Conservation (phyloP, 2,888 invertebrate genomes). For the Pachymerium ferrugineum region DNA sequence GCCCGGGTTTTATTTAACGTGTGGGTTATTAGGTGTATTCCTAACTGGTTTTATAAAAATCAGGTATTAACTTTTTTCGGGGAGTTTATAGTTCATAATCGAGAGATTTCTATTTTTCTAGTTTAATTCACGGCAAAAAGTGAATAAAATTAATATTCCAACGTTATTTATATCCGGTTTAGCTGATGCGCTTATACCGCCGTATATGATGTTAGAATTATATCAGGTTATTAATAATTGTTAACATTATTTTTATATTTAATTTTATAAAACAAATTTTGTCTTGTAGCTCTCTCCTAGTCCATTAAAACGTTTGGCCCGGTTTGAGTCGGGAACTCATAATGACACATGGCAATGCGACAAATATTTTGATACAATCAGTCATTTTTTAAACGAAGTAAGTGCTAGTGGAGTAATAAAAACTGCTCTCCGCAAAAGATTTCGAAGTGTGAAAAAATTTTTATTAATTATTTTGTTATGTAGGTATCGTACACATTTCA, state of each 20-base stretch:
- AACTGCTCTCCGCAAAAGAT: no score
- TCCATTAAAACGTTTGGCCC: conserved; percentile 66
- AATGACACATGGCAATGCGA: conserved; percentile 91
- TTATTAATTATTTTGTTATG: background rate
- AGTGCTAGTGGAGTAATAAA: no score
- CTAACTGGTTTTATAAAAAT: conserved; percentile 81
- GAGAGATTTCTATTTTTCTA: no score
- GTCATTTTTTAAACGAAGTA: conserved; percentile 49
- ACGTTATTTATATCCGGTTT: conserved; percentile 82
- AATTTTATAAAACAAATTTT: background rate
- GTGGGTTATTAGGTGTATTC: conserved; percentile 67
- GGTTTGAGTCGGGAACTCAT: conserved; percentile 78
- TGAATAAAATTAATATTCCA: conserved; percentile 66
- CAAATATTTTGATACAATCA: conserved; percentile 58
- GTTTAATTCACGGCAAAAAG: conserved; percentile 36
- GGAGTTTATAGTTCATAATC: conserved; percentile 43
- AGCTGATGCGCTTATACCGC: conserved; percentile 80
- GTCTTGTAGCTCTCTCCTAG: conserved; percentile 60
- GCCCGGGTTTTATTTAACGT: conserved; percentile 73
- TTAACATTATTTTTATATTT: background rate
- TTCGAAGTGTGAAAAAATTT: background rate
- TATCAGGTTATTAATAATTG: conserved; percentile 52
- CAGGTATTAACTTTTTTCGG: conserved; percentile 59
- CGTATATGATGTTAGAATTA: conserved; percentile 78
- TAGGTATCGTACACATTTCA: background rate